phyloP scores from a whole-genome alignment of 2,113 vertebrate species.

The Caracal caracal region DNA sequence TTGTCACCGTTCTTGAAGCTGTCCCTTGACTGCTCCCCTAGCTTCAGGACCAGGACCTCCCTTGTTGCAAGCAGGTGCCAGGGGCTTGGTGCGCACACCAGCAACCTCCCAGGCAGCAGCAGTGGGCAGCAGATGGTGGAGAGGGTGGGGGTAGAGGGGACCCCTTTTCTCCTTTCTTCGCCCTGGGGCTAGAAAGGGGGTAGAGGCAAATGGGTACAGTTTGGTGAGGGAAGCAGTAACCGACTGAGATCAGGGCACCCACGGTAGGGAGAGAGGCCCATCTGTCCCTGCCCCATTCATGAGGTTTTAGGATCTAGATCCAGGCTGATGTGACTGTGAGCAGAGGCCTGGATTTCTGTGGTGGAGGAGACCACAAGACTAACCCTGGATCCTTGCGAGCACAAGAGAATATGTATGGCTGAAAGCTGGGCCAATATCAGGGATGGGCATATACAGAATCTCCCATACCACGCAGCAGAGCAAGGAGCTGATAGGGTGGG shows the following conservation, averaged over 20 bases:
- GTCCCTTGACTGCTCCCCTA: not conserved
- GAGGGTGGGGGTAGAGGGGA: not conserved
- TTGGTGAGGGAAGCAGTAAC: not conserved
- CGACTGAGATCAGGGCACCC: not conserved
- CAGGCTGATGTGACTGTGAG: not conserved
- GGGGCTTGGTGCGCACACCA: not conserved
- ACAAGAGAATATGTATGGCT: not conserved
- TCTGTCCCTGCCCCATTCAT: not conserved
- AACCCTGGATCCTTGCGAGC: not conserved
- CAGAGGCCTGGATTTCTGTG: not conserved
- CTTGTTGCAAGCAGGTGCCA: not conserved
- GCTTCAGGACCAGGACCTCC: not conserved
- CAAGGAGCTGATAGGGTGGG: not conserved
- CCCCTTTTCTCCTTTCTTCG: slow-evolving; percentile 7
- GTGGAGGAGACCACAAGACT: not conserved
- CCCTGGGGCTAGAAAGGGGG: not conserved
- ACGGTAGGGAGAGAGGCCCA: not conserved
- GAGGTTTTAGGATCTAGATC: not conserved
- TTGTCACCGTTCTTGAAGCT: not conserved
- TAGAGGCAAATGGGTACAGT: not conserved
- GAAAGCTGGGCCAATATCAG: slow-evolving; percentile 51
- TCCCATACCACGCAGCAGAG: not conserved
- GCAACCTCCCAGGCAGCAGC: slow-evolving; percentile 3
- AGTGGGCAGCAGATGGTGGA: slow-evolving; percentile 51
- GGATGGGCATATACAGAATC: slow-evolving; percentile 31